Base-by-base conservation (phyloP, 2,888 invertebrate genomes). In the Scotopteryx bipunctaria region DNA sequence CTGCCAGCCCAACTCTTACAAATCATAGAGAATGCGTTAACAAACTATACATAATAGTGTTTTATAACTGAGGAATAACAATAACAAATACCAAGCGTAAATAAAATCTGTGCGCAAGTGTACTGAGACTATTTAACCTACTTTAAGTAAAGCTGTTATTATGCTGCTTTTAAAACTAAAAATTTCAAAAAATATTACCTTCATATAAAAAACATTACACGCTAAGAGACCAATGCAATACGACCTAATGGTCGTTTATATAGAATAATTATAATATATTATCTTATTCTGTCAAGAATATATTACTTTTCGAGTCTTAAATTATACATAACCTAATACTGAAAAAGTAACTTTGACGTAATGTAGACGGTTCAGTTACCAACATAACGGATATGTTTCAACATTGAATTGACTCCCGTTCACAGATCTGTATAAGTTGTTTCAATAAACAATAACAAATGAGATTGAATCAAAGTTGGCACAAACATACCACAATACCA, bases 301-400 rank as follows among this genome's bases (percentile, higher is more conserved):
- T 75, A 79, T 82, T 81, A 80, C 80, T 83, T 83, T 81, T 81
- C 68, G 67, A 82, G 80, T 83, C 83, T 85, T 84, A 84, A 80
- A 82, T 78, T 76, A 61, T 62, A 61, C 49, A 64, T 76, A 81
- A 81, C 79, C 81, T 86, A 89, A 87, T 86, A 87, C 87, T 87
- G 87, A 84, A 85, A 85, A 82, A 86, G 80, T 78, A 81, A 82
- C 72, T 59, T 62, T 69, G 75, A 82, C 76, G 74, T 73, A 64
- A 52, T 37, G 57, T 43, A 59, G 68, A 58, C 57, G 62, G 66
- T 61, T 61, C 56, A 74, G 76, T 74, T 67, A 78, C 81, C 80
- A 83, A 83, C 81, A 73, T 70, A 36, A 57, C 64, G 68, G 85
- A 86, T 86, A 86, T 86, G 86, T 52, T 17, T 36, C 3, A 9